phyloP scores from a whole-genome alignment of 2,888 invertebrate species.

The Hypolimnas misippus region DNA sequence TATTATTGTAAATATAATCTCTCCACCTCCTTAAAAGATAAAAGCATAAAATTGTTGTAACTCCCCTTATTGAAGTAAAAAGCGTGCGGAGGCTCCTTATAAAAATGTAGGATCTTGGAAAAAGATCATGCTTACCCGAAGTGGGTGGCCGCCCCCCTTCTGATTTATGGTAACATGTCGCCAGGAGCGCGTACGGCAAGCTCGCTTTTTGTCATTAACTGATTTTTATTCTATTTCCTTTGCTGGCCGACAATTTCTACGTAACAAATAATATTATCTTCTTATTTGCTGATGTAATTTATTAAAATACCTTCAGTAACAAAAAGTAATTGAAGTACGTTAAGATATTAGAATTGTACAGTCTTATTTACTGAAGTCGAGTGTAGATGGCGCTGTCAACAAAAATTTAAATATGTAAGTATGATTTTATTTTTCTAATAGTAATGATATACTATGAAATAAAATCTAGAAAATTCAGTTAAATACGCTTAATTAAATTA shows the following conservation, averaged over 20 bases:
- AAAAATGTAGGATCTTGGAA: constrained; percentile 82
- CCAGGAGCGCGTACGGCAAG: constrained; percentile 69
- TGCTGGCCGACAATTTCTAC: constrained; percentile 36
- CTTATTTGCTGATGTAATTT: constrained; percentile 5
- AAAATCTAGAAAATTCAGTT: too few species aligned
- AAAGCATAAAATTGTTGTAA: constrained; percentile 37
- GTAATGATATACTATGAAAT: too few species aligned
- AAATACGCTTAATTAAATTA: too few species aligned
- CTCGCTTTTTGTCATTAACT: constrained; percentile 80
- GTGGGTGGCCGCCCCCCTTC: constrained; percentile 69
- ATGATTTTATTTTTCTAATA: too few species aligned
- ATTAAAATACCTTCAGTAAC: not conserved
- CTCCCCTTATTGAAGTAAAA: constrained; percentile 35
- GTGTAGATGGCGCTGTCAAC: constrained; percentile 4
- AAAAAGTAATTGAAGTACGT: not conserved
- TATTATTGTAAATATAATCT: constrained; percentile 29
- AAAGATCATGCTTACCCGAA: constrained; percentile 78
- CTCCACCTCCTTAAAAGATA: constrained; percentile 29
- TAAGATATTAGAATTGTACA: not conserved
- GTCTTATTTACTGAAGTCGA: not conserved
- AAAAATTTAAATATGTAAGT: too few species aligned
- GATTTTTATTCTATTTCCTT: constrained; percentile 74
- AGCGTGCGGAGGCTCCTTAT: constrained; percentile 71
- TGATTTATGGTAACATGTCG: constrained; percentile 84
- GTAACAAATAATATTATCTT: constrained; percentile 16